A percentile compares a stretch with the other conserved stretches of the same genome.
Evolutionary conservation across 2,113 vertebrate genomes (phyloP).

Genomic region (Leiothrix lutea): DNA sequence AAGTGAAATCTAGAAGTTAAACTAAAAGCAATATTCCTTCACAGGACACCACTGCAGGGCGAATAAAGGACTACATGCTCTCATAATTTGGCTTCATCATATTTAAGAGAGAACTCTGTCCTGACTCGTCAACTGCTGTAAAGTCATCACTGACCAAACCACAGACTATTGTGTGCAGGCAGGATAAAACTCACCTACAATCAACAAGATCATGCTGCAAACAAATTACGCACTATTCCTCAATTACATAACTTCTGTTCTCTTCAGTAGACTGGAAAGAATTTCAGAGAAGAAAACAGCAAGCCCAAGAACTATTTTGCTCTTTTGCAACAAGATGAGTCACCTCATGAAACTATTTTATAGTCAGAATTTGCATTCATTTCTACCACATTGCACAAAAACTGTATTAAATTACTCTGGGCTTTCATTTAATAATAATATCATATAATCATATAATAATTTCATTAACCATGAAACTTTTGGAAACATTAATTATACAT

Average conservation of each 20-base stretch:
- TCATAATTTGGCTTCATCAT: background rate
- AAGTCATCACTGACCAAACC: background rate
- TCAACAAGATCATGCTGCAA: background rate
- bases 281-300: background rate
- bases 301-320: background rate
- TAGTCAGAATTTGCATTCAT: background rate
- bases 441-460: background rate
- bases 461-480: background rate
- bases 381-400: background rate
- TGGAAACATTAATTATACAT: background rate
- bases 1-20: background rate
- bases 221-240: background rate
- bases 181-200: background rate
- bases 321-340: background rate
- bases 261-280: background rate
- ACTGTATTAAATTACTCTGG: background rate
- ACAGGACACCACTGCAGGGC: background rate
- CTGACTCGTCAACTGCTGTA: background rate
- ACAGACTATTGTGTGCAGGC: background rate
- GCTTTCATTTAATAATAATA: background rate
- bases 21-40: background rate
- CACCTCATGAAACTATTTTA: background rate
- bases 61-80: background rate
- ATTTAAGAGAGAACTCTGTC: background rate
- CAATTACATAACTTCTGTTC: background rate